A percentile compares a stretch with the other conserved stretches of the same genome.
phyloP scores from a whole-genome alignment of 2,888 invertebrate species.

The Drosophila sordidula region DNA sequence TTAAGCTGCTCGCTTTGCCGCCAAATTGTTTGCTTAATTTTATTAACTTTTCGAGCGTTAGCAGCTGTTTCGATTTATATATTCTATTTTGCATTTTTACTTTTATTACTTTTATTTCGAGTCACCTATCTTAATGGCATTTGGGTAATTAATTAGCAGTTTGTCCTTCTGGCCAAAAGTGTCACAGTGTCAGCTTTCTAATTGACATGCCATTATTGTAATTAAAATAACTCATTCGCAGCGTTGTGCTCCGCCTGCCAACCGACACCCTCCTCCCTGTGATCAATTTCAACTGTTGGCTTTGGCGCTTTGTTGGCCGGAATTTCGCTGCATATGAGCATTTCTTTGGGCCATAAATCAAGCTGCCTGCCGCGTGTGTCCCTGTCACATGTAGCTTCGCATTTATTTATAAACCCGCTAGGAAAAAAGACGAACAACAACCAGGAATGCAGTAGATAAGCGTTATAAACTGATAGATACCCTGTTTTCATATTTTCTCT shows the following conservation, averaged over 20 bases:
- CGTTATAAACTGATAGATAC: background rate
- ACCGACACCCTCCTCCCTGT: rapidly evolving
- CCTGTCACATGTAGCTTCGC: conserved; percentile 59
- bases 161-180: conserved; percentile 37
- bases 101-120: conserved; percentile 29
- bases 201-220: conserved; percentile 80
- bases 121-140: conserved; percentile 42
- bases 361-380: conserved; percentile 39
- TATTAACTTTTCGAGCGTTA: conserved; percentile 37
- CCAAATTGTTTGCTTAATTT: conserved; percentile 50
- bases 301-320: conserved; percentile 12
- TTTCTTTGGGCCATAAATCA: conserved; percentile 63
- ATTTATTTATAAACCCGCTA: conserved; percentile 63
- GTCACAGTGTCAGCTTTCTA: conserved; percentile 65
- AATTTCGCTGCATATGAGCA: conserved; percentile 41
- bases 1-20: conserved; percentile 43
- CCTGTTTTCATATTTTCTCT: background rate
- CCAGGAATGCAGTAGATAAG: too few relatives aligned
- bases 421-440: conserved; percentile 23
- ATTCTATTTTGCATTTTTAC: conserved; percentile 5
- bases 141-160: conserved; percentile 61
- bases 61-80: conserved; percentile 2
- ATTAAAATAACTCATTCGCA: conserved; percentile 77
- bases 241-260: conserved; percentile 18
- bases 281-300: conserved; percentile 43